A percentile compares a stretch with the other conserved stretches of the same genome.
Conservation (phyloP, 2,888 invertebrate genomes). For the Caenorhabditis sp. region DNA sequence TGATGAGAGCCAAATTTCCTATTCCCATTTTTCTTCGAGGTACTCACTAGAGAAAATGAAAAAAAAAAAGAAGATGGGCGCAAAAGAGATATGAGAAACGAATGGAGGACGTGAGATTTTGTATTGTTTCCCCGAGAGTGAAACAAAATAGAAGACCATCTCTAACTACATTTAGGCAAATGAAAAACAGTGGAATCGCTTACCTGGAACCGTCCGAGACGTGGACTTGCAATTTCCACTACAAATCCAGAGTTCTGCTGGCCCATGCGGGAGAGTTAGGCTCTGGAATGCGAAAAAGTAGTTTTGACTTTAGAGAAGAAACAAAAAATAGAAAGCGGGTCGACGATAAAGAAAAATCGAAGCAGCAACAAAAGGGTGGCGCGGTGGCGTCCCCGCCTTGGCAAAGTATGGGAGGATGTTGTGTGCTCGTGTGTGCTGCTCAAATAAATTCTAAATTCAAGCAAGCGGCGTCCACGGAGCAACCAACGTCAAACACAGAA, state of each 20-base stretch:
- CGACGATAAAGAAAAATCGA: constrained; percentile 4
- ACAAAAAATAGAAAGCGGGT: not conserved
- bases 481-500: constrained; percentile 20
- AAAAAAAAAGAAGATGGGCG: not conserved
- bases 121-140: constrained; percentile 26
- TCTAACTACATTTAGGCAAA: not conserved
- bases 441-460: constrained; percentile 60
- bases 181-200: not conserved
- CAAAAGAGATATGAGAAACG: constrained; percentile 1
- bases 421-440: constrained; percentile 23
- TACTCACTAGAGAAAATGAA: constrained; percentile 25
- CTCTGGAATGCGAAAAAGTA: constrained; percentile 1
- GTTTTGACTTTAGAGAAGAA: not conserved
- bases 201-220: constrained; percentile 75
- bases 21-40: constrained; percentile 4
- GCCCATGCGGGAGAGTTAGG: constrained; percentile 63
- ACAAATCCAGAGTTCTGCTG: constrained; percentile 76
- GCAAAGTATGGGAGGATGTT: constrained; percentile 12
- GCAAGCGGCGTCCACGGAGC: not conserved
- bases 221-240: constrained; percentile 74
- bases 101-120: constrained; percentile 20
- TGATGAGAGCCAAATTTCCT: constrained; percentile 5
- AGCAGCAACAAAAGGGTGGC: constrained; percentile 10
- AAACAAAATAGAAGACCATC: not conserved
- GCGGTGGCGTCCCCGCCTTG: constrained; percentile 10